phyloP scores from a whole-genome alignment of 1,140 invertebrate species.

The Aphelinus certus region DNA sequence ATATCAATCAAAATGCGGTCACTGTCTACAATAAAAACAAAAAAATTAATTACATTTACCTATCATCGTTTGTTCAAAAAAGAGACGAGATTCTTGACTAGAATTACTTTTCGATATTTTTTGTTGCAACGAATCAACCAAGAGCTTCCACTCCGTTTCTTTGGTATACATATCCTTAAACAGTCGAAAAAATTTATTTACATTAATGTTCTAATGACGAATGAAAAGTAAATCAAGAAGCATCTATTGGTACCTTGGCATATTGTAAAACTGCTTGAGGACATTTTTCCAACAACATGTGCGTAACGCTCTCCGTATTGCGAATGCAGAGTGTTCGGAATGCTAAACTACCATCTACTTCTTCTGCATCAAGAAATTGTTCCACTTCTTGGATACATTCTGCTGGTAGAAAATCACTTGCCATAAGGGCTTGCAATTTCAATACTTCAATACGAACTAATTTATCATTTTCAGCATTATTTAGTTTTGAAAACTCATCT shows the following conservation, averaged over 20 bases:
- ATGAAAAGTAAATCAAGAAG: neutral
- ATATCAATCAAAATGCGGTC: too few relatives aligned
- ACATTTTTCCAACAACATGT: constrained; percentile 65
- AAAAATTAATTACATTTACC: constrained; percentile 53
- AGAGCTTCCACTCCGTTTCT: constrained; percentile 66
- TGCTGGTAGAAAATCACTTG: constrained; percentile 57
- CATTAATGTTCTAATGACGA: neutral
- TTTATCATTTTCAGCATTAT: constrained; percentile 44
- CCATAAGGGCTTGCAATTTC: constrained; percentile 61
- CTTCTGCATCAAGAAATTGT: constrained; percentile 59
- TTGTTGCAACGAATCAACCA: constrained; percentile 63
- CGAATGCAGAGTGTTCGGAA: constrained; percentile 56
- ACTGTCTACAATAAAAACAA: neutral
- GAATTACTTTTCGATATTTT: constrained; percentile 59
- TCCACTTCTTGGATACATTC: constrained; percentile 62
- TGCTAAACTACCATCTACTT: constrained; percentile 58
- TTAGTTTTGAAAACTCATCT: constrained; percentile 44
- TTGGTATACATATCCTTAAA: constrained; percentile 65
- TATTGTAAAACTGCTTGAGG: constrained; percentile 69
- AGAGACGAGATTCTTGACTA: constrained; percentile 57
- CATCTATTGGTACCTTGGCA: constrained; percentile 65
- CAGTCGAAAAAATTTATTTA: constrained; percentile 19
- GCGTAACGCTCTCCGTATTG: constrained; percentile 52
- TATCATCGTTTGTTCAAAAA: constrained; percentile 66
- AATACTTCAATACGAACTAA: constrained; percentile 53